A percentile compares a stretch with the other conserved stretches of the same genome.
Conservation (phyloP, 2,888 invertebrate species). For the Tenthredo livida region DNA sequence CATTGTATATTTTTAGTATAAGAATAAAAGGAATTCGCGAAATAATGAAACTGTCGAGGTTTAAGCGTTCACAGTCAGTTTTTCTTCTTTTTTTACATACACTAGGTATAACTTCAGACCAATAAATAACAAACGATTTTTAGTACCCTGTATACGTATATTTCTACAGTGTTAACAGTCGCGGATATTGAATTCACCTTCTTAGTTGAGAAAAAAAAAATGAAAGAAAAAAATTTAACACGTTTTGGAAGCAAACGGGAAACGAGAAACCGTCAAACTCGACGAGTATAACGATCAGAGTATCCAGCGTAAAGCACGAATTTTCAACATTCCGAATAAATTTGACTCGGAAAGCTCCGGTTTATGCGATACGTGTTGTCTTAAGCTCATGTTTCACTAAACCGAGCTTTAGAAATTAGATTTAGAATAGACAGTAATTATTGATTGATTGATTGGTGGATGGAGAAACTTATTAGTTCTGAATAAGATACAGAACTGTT, state of each 20-base stretch:
- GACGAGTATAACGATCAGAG: no score
- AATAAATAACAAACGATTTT: not conserved
- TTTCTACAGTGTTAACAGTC: not conserved
- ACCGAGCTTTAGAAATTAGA: not conserved
- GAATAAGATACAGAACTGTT: not conserved
- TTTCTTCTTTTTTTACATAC: not conserved
- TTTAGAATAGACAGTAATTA: not conserved
- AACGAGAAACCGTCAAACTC: not conserved
- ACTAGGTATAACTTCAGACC: no score
- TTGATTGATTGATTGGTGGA: not conserved
- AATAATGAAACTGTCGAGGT: not conserved
- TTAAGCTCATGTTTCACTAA: not conserved
- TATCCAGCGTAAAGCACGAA: not conserved
- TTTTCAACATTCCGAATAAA: not conserved
- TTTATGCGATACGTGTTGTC: not conserved
- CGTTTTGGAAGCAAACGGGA: not conserved
- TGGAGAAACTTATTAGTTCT: not conserved
- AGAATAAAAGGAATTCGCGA: not conserved
- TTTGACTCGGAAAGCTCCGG: not conserved
- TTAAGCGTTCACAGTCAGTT: not conserved
- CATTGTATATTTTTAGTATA: slow-evolving; percentile 25
- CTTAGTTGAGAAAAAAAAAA: not conserved
- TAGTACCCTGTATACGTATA: not conserved
- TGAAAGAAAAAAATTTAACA: not conserved
- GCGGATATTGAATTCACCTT: not conserved